These are phyloP conservation scores for Irena cyanogastra DNA, from an alignment of 2,113 vertebrate species.

Conservation along the genomic window DNA sequence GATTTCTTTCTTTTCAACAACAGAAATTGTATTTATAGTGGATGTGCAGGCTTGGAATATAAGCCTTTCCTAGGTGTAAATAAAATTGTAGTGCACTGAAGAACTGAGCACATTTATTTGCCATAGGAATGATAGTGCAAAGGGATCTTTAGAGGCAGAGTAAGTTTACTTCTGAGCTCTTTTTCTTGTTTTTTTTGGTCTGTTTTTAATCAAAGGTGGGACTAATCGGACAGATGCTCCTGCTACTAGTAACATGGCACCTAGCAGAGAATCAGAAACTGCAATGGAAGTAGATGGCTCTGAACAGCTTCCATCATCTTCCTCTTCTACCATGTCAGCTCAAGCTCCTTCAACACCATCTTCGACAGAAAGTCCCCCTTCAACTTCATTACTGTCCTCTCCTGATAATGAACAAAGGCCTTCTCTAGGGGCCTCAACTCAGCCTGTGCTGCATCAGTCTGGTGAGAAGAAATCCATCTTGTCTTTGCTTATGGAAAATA, in stretches of 20 bases:
- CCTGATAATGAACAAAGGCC: slow-evolving; percentile 80
- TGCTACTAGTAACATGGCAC: slow-evolving; percentile 38
- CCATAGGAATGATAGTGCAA: background rate
- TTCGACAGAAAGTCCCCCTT: slow-evolving; percentile 75
- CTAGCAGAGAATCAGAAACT: slow-evolving; percentile 64
- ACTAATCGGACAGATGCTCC: slow-evolving; percentile 72
- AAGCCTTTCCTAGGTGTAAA: background rate
- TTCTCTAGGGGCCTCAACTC: slow-evolving; percentile 63
- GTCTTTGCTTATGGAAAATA: background rate
- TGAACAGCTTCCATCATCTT: slow-evolving; percentile 74
- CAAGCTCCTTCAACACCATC: slow-evolving; percentile 78
- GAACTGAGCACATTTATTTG: background rate
- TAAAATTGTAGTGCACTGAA: background rate
- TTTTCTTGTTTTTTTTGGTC: background rate
- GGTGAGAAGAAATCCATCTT: slow-evolving; percentile 69
- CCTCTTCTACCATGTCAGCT: slow-evolving; percentile 74
- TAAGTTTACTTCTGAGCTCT: slow-evolving; percentile 13
- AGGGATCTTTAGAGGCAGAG: background rate
- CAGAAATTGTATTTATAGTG: background rate
- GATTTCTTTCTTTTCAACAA: background rate
- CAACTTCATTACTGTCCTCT: slow-evolving; percentile 76
- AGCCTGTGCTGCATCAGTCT: slow-evolving; percentile 67
- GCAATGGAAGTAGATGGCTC: slow-evolving; percentile 74
- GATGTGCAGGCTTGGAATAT: background rate
- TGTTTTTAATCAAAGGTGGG: slow-evolving; percentile 65